Evolutionary conservation across 2,113 vertebrate species (phyloP).

Genomic region (Paraplagusia blochii): DNA sequence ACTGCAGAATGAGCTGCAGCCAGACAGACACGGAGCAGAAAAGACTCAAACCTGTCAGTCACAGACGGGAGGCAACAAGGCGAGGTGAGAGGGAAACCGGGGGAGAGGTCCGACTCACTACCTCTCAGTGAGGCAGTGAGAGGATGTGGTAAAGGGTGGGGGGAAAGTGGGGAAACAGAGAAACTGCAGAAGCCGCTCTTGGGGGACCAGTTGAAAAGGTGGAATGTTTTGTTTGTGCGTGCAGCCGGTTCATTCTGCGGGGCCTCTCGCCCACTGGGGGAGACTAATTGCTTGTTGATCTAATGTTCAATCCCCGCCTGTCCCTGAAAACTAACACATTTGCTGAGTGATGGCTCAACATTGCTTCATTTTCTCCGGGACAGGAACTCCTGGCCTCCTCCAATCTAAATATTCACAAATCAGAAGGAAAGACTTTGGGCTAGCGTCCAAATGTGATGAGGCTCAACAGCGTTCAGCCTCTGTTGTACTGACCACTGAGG

Average conservation of each 20-base stretch:
- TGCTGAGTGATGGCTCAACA: conserved; percentile 51
- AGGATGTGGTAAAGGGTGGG: conserved; percentile 35
- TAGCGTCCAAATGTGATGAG: conserved; percentile 54
- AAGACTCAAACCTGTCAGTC: conserved; percentile 58
- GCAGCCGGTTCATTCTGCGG: conserved; percentile 57
- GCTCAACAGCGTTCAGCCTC: conserved; percentile 34
- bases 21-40: conserved; percentile 21
- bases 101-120: conserved; percentile 26
- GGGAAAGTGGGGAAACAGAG: conserved; percentile 30
- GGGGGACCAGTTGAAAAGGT: conserved; percentile 53
- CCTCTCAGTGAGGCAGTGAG: conserved; percentile 32
- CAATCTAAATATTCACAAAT: conserved; percentile 67
- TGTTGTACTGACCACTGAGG: conserved; percentile 33
- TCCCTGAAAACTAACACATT: conserved; percentile 56
- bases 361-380: conserved; percentile 20
- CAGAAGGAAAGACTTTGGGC: conserved; percentile 56
- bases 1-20: conserved; percentile 16
- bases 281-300: conserved; percentile 71
- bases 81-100: conserved; percentile 36
- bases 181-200: conserved; percentile 37
- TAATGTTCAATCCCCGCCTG: conserved; percentile 54
- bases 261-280: conserved; percentile 61
- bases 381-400: conserved; percentile 52
- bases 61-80: conserved; percentile 31
- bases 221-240: conserved; percentile 56